A percentile compares a stretch with the other conserved stretches of the same genome.
Evolutionary conservation across 2,113 vertebrate species (phyloP).

Genomic region (Empidonax alnorum): DNA sequence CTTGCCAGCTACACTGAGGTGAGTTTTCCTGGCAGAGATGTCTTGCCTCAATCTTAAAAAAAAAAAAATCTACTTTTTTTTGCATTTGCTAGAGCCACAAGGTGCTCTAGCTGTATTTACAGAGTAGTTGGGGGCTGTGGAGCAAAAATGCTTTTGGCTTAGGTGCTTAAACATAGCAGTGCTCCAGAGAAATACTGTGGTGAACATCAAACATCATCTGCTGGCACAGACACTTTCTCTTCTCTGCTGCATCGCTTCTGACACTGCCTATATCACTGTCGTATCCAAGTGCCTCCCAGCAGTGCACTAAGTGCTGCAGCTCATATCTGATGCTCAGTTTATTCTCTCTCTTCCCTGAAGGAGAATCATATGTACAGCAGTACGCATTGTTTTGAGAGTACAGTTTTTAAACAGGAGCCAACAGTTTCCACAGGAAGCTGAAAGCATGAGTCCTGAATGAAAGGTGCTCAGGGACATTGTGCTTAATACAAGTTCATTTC

Average conservation of each 20-base stretch:
- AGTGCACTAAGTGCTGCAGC: background rate
- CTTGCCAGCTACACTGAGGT: background rate
- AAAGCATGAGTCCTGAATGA: background rate
- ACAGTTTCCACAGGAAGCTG: background rate
- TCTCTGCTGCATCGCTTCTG: background rate
- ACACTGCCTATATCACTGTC: background rate
- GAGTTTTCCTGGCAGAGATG: background rate
- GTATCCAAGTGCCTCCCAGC: background rate
- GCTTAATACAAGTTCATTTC: background rate
- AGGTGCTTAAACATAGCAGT: background rate
- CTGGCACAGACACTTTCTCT: background rate
- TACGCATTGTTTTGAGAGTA: background rate
- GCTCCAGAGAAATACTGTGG: background rate
- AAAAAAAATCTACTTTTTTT: background rate
- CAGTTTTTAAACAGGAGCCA: background rate
- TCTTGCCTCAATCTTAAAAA: background rate
- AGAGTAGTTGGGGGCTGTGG: background rate
- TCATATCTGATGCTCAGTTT: background rate
- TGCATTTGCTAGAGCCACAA: background rate
- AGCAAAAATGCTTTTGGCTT: background rate
- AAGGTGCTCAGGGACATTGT: background rate
- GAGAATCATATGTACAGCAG: background rate
- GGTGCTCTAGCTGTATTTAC: background rate
- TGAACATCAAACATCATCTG: background rate
- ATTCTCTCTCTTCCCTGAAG: background rate